Percentiles rank a stretch among this genome's conserved stretches.
These are phyloP conservation scores for Scomber colias DNA, from an alignment of 2,113 vertebrate species.

Conservation along the genomic window DNA sequence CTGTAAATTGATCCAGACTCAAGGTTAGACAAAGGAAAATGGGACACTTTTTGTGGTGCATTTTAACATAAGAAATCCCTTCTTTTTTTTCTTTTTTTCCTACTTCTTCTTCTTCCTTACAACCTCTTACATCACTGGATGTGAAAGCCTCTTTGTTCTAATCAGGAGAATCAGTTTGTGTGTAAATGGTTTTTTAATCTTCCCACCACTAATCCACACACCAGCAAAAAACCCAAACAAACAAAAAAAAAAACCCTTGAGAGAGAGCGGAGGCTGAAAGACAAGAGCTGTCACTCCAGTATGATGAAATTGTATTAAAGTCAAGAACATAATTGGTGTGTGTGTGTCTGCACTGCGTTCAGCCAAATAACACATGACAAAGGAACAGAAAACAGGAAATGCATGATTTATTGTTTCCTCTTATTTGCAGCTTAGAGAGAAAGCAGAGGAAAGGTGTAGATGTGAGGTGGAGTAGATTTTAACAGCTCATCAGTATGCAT, in stretches of 20 bases:
- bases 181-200: background rate
- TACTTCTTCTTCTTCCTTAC: background rate
- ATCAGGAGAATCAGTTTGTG: background rate
- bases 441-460: background rate
- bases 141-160: conserved; percentile 1
- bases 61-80: background rate
- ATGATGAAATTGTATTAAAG: background rate
- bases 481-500: conserved; percentile 20
- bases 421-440: conserved; percentile 4
- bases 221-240: background rate
- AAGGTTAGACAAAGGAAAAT: conserved; percentile 53
- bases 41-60: conserved; percentile 14
- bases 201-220: background rate
- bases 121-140: background rate
- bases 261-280: background rate
- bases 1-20: conserved; percentile 28
- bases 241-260: background rate
- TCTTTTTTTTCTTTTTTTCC: background rate
- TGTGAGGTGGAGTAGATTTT: too few relatives aligned
- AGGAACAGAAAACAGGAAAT: background rate
- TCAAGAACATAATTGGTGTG: background rate
- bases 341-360: background rate
- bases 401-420: background rate
- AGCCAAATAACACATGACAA: conserved; percentile 12
- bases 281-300: background rate